Percentiles rank a stretch among this genome's conserved stretches.
Evolutionary conservation across 1,140 invertebrate species (phyloP).

Genomic region (Procambarus clarkii): DNA sequence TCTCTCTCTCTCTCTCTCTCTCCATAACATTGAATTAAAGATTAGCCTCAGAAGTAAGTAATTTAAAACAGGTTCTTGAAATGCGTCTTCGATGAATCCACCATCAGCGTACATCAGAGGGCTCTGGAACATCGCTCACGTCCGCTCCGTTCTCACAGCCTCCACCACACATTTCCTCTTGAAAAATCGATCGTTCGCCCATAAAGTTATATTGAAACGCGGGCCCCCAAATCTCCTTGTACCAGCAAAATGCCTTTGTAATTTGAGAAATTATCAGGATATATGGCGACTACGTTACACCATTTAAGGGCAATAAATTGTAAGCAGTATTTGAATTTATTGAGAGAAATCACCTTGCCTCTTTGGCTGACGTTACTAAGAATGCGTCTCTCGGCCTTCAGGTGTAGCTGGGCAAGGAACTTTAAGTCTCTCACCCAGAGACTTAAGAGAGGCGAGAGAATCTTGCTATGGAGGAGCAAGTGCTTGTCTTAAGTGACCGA

Average conservation of each 20-base stretch:
- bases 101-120: too few species aligned
- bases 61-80: too few species aligned
- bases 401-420: background rate
- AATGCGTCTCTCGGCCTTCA: background rate
- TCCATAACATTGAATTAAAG: too few species aligned
- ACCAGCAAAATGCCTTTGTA: background rate
- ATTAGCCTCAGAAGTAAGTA: too few species aligned
- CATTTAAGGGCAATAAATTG: background rate
- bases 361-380: background rate
- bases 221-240: background rate
- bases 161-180: background rate
- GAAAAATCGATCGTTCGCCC: background rate
- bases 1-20: too few species aligned
- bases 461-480: too few species aligned
- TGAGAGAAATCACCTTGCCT: background rate
- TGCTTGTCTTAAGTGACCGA: too few species aligned
- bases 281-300: background rate
- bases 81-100: too few species aligned
- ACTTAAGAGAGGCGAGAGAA: too few species aligned
- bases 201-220: background rate
- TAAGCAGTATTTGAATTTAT: background rate
- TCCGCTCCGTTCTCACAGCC: too few species aligned
- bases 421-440: too few species aligned
- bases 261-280: constrained; percentile 11
- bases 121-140: too few species aligned